phyloP scores from a whole-genome alignment of 2,888 invertebrate species.

The Craniophora ligustri region DNA sequence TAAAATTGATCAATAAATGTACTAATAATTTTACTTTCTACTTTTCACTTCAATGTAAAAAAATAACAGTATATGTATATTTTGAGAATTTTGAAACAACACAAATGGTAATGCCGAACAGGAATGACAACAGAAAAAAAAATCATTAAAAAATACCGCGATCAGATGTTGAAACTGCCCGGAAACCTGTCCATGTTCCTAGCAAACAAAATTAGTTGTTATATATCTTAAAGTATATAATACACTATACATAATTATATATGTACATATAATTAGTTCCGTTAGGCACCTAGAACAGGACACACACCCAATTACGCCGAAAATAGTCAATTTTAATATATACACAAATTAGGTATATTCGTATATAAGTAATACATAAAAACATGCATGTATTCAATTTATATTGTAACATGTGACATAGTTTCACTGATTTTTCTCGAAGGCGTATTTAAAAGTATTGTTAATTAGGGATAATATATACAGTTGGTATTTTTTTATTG shows the following conservation, averaged over 20 bases:
- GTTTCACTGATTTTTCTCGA: too few relatives aligned
- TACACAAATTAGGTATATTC: too few relatives aligned
- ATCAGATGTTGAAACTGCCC: constrained; percentile 74
- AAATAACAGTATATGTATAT: constrained; percentile 28
- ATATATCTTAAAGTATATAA: constrained; percentile 47
- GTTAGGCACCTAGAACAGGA: constrained; percentile 5
- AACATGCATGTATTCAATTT: too few relatives aligned
- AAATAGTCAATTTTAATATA: constrained; percentile 5
- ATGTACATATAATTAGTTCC: constrained; percentile 11
- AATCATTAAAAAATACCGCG: constrained; percentile 79
- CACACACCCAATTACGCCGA: not conserved
- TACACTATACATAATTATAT: too few relatives aligned
- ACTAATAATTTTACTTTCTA: not conserved
- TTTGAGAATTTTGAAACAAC: constrained; percentile 14
- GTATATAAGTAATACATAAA: too few relatives aligned
- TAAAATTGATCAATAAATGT: too few relatives aligned
- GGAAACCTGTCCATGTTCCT: constrained; percentile 82
- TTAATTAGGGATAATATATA: too few relatives aligned
- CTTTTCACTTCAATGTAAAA: not conserved
- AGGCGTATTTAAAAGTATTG: too few relatives aligned
- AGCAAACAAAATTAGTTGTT: constrained; percentile 77
- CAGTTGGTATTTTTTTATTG: too few relatives aligned
- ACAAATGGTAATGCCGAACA: constrained; percentile 42
- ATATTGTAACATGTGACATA: too few relatives aligned
- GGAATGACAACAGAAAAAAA: constrained; percentile 42